Base-by-base conservation (phyloP, 2,113 vertebrate genomes). In the Laticauda colubrina region DNA sequence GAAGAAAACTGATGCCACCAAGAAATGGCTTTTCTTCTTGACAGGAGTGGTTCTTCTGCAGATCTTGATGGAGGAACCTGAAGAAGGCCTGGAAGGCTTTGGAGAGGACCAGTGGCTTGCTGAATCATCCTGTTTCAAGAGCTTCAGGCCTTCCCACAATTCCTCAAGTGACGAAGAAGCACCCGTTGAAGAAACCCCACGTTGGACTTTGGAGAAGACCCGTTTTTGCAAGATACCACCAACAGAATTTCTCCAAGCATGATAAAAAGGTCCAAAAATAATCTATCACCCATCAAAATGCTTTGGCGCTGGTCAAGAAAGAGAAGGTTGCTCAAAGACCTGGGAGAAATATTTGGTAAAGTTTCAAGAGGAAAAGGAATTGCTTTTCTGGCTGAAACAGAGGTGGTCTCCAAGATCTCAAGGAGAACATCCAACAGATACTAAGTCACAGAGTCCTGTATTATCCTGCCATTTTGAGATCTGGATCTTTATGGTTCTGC, bases 11-110 rank as follows among this genome's bases (percentile, higher is more conserved):
- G 93, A 95, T 85, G 51, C 24, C 23, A 21, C 61, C 87, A 94
- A 90, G 86, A 92, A 54, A 34, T 94, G 94, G 89, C 92, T 95
- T 7, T 26, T 94, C 29, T 24, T 95, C 43, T 89, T 95, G 1
- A 10, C 53, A 1, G 45, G 81, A 2, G 14, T 95, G 4, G 85
- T 95, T 1, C 23, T 95, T 2, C 88, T 95, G 61, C 95, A 95
- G 15, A 90, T 95, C 91, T 85, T 87, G 54, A 56, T n/a, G 18
- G 95, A 95, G 81, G 59, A 91, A 7, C 85, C 88, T 24, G 85
- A 5, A 4, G 64, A 86, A 69, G 89, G 88, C 8, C 48, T 64
- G 8, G 23, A 55, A 21, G 55, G 34, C 4, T 4, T n/a, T 26
- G 10, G 21, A 1, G 91, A 64, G 39, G 11, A 61, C 48, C 43